These are phyloP conservation scores for Brachynemurus nebulosus DNA, from an alignment of 2,888 invertebrate species.

Conservation along the genomic window DNA sequence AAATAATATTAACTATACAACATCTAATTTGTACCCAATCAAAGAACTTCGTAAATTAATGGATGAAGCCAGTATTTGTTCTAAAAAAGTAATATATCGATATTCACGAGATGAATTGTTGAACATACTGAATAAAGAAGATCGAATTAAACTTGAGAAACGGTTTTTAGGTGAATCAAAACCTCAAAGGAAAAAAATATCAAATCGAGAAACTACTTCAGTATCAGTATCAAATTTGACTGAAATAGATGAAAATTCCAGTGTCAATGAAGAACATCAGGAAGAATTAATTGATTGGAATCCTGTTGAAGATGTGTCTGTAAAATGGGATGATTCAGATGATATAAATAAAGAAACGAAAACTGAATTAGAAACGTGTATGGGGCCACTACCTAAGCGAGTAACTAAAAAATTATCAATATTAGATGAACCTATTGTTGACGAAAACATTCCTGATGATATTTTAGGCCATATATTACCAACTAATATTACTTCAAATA, in stretches of 20 bases:
- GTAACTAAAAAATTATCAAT: background rate
- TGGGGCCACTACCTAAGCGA: too few species aligned
- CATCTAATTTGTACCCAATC: background rate
- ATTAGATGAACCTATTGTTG: too few species aligned
- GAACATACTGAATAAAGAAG: background rate
- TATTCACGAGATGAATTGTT: conserved; percentile 2
- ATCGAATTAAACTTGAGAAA: background rate
- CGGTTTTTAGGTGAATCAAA: background rate
- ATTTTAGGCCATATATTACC: background rate
- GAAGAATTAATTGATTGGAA: background rate
- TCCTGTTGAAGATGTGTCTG: background rate
- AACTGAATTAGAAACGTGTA: too few species aligned
- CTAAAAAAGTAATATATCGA: background rate
- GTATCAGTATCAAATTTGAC: background rate
- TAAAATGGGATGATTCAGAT: background rate
- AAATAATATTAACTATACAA: background rate
- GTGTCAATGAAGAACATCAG: conserved; percentile 35
- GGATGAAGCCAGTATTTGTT: too few species aligned
- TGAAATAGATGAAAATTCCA: conserved; percentile 23
- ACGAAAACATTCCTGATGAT: too few species aligned
- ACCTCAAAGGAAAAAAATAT: background rate
- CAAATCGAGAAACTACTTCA: background rate
- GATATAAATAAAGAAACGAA: too few species aligned
- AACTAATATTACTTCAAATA: too few species aligned
- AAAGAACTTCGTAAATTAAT: background rate